phyloP scores from a whole-genome alignment of 1,140 invertebrate genomes.

The Himalopsyche phryganea region DNA sequence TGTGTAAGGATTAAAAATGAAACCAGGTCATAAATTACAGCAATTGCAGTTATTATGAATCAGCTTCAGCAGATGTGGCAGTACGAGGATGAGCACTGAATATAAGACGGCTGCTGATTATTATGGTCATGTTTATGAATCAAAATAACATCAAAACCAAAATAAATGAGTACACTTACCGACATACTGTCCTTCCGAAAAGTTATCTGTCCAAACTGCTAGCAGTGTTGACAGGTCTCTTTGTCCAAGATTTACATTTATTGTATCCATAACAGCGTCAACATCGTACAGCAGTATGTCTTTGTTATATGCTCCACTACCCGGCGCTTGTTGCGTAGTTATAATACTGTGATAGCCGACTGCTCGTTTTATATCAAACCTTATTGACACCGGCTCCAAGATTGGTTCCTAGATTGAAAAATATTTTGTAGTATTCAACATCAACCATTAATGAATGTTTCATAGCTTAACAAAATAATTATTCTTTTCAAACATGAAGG shows the following conservation, averaged over 20 bases:
- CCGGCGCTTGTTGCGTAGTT: slow-evolving; percentile 34
- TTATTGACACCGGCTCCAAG: slow-evolving; percentile 68
- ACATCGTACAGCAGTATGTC: slow-evolving; percentile 59
- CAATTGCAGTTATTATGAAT: too few relatives aligned
- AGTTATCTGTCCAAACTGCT: slow-evolving; percentile 66
- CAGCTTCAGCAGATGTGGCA: too few relatives aligned
- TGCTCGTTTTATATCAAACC: slow-evolving; percentile 70
- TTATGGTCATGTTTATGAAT: too few relatives aligned
- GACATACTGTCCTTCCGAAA: slow-evolving; percentile 48
- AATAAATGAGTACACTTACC: slow-evolving; percentile 33
- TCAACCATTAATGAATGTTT: too few relatives aligned
- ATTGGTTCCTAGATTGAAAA: slow-evolving; percentile 62
- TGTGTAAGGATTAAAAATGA: too few relatives aligned
- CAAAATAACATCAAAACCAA: slow-evolving; percentile 5
- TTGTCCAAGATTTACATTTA: slow-evolving; percentile 68
- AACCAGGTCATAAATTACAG: too few relatives aligned
- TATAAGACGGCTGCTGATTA: too few relatives aligned
- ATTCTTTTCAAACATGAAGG: too few relatives aligned
- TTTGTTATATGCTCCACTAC: slow-evolving; percentile 34
- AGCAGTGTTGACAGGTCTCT: slow-evolving; percentile 67
- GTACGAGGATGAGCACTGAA: too few relatives aligned
- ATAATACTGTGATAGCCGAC: slow-evolving; percentile 45
- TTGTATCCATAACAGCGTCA: slow-evolving; percentile 62
- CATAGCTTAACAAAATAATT: too few relatives aligned
- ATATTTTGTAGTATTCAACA: slow-evolving; percentile 3